Base-by-base conservation (phyloP, 2,888 invertebrate genomes). In the Agelastica alni region DNA sequence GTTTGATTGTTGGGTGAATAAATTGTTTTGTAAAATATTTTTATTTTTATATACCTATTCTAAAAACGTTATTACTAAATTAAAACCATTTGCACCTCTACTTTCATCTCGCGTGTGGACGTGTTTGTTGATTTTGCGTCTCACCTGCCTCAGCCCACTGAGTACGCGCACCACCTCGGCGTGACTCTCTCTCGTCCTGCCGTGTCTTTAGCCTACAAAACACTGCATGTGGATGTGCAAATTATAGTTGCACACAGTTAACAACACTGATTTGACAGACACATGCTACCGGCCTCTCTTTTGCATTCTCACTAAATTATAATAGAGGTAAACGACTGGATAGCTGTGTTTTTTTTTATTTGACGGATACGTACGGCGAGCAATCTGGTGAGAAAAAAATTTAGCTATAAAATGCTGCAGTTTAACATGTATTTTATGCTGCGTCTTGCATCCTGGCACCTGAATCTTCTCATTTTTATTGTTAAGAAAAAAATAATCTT, bases 261-360 rank as follows among this genome's bases (percentile, higher is more conserved):
- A 57, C 59, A 61, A 55, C 61, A 55, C 59, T 59, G 59, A 61
- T 61, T 61, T 61, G 59, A 65, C 61, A 61, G 61, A 55, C 59
- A 49, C 57, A 53, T 58, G 60, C 63, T 57, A 55, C 56, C 39
- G 56, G 51, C 59, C 52, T 55, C 52, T 54, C 46, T 49, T 45
- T 31, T 30, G 30, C 55, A 53, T 57, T 42, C 48, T 14, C 52
- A 49, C 34, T 52, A 55, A 54, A 57, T 54, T 49, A 36, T 36
- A 36, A 36, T 36, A 41, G 48, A 58, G 49, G 51, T 55, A 55
- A 58, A 47, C 16, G 52, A 47, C 41, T 30, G 46, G 20, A 36
- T 34, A 20, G 34, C 16, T 30, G 31, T 43, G 6, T 26, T 10
- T 36, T n/a, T 20, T 37, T 47, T 37, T 37, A 37, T 46, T 46